Percentiles rank a stretch among this genome's conserved stretches.
Conservation (phyloP, 2,113 vertebrate genomes). For the Megatriorchis doriae region DNA sequence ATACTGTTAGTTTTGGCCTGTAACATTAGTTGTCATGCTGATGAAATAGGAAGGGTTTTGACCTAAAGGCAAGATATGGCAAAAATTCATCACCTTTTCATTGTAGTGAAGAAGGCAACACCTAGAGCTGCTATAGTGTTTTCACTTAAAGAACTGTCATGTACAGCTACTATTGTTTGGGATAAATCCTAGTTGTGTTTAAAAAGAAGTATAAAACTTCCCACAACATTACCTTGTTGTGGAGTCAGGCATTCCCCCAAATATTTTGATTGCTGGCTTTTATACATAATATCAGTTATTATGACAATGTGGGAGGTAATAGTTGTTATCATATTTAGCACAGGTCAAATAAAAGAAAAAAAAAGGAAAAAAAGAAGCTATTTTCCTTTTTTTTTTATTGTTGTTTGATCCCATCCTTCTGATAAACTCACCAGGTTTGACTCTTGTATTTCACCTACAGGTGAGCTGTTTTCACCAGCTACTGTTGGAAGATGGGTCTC, state of each 20-base stretch:
- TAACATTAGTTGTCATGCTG: background rate
- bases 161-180: background rate
- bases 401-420: background rate
- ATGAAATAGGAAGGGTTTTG: background rate
- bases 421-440: background rate
- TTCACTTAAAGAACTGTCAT: background rate
- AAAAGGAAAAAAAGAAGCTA: rapidly evolving
- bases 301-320: background rate
- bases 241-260: background rate
- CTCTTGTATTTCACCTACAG: background rate
- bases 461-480: background rate
- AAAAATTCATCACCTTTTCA: background rate
- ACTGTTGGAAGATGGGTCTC: background rate
- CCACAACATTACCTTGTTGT: background rate
- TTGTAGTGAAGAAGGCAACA: background rate
- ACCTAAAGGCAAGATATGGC: background rate
- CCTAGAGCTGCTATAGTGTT: background rate
- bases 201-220: background rate
- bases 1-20: background rate
- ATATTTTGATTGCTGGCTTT: background rate
- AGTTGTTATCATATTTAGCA: background rate
- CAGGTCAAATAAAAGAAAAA: background rate
- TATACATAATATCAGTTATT: background rate
- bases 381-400: background rate
- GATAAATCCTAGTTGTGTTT: background rate